A percentile compares a stretch with the other conserved stretches of the same genome.
Evolutionary conservation across 2,113 vertebrate species (phyloP).

Genomic region (Sorex fumeus): DNA sequence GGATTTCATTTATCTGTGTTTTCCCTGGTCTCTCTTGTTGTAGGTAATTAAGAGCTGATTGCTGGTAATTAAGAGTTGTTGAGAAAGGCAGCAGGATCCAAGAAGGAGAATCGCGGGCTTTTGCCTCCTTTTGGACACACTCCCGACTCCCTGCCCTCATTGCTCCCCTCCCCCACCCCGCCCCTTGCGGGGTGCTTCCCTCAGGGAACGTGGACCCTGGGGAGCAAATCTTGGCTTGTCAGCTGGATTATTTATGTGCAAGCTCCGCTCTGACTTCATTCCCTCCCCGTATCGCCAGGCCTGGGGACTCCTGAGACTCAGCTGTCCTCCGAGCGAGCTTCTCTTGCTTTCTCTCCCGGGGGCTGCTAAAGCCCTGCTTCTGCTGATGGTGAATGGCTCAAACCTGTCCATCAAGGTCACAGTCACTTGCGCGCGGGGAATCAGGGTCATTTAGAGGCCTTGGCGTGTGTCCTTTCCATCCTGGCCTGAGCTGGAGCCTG

Average conservation of each 20-base stretch:
- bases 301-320: not conserved
- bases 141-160: conserved; percentile 28
- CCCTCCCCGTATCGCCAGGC: conserved; percentile 9
- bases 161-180: not conserved
- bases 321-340: too few relatives aligned
- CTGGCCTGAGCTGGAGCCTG: not conserved
- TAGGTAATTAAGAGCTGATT: conserved; percentile 86
- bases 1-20: conserved; percentile 84
- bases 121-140: conserved; percentile 73
- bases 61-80: conserved; percentile 83
- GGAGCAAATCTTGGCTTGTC: conserved; percentile 51
- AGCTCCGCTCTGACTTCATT: not conserved
- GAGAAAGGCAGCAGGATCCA: conserved; percentile 79
- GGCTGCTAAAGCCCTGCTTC: not conserved
- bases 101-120: conserved; percentile 59
- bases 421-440: conserved; percentile 7
- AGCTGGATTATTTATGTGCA: conserved; percentile 39
- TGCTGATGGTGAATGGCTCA: conserved; percentile 24
- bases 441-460: not conserved
- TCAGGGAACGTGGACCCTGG: not conserved
- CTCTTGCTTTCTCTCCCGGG: too few relatives aligned
- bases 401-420: conserved; percentile 49
- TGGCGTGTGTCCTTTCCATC: not conserved
- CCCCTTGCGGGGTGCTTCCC: not conserved
- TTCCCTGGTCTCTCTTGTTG: conserved; percentile 81